These are phyloP conservation scores for Andricus quercusramuli DNA, from an alignment of 2,888 invertebrate species.

Conservation along the genomic window DNA sequence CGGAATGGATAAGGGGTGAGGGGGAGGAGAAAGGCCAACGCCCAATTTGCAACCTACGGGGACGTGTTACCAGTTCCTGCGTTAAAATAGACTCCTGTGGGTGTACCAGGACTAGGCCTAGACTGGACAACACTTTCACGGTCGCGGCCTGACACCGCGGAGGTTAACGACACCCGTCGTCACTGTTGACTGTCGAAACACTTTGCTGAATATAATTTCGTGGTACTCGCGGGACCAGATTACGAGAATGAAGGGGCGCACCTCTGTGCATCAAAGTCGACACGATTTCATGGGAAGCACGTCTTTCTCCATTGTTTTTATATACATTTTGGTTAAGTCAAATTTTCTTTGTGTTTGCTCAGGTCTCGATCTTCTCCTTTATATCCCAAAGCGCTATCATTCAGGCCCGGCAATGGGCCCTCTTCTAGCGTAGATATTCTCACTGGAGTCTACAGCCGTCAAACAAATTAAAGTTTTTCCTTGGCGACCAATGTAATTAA, in stretches of 20 bases:
- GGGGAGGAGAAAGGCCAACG: conserved; percentile 65
- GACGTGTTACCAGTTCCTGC: conserved; percentile 30
- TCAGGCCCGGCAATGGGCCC: too few species aligned
- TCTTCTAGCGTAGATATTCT: too few species aligned
- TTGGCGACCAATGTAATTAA: too few species aligned
- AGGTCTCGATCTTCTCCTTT: too few species aligned
- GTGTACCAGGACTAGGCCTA: conserved; percentile 62
- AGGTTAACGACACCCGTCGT: conserved; percentile 73
- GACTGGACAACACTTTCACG: conserved; percentile 70
- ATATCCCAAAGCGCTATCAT: too few species aligned
- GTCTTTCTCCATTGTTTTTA: neutral
- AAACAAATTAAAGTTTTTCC: too few species aligned
- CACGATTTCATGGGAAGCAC: neutral
- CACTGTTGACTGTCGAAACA: conserved; percentile 71
- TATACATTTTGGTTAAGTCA: neutral
- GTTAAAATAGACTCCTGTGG: conserved; percentile 59
- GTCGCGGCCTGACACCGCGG: conserved; percentile 58
- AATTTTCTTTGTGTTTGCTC: too few species aligned
- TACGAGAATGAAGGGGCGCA: conserved; percentile 53
- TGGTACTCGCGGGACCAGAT: conserved; percentile 60
- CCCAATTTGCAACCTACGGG: conserved; percentile 71
- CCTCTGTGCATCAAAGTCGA: conserved; percentile 43
- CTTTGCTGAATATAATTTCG: conserved; percentile 72
- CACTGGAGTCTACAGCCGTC: too few species aligned
- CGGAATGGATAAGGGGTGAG: neutral